Conservation (phyloP, 2,888 invertebrate genomes). For the Polydrusus pterygomalis region DNA sequence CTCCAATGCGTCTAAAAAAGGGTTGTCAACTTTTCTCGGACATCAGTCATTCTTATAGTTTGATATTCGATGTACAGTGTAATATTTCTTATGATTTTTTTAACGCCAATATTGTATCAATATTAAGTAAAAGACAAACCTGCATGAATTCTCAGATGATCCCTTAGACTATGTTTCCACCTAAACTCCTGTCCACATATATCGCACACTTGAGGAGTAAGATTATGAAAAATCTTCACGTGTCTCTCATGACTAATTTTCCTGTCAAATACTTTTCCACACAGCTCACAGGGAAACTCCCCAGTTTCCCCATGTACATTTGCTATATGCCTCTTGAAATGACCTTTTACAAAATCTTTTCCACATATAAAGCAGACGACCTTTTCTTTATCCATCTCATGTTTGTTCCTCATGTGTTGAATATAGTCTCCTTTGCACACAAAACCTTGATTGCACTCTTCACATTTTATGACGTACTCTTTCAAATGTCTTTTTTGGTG, state of each 20-base stretch:
- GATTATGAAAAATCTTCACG: conserved; percentile 39
- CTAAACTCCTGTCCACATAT: conserved; percentile 74
- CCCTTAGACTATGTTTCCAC: conserved; percentile 63
- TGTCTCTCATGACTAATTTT: conserved; percentile 48
- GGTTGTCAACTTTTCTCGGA: no score
- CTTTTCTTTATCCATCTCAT: conserved; percentile 31
- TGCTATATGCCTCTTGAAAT: conserved; percentile 40
- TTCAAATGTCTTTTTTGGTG: conserved; percentile 75
- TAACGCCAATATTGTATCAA: no score
- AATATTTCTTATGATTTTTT: no score
- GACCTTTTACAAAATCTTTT: conserved; percentile 72
- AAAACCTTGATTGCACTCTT: conserved; percentile 62
- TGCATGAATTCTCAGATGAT: conserved; percentile 63
- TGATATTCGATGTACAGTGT: no score
- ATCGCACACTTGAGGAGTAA: conserved; percentile 67
- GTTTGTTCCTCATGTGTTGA: conserved; percentile 58
- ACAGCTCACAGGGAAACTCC: conserved; percentile 57
- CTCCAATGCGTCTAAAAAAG: no score
- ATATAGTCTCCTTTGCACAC: conserved; percentile 63
- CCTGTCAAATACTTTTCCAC: conserved; percentile 59
- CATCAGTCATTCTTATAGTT: no score
- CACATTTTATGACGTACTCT: conserved; percentile 74
- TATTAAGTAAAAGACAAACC: conserved; percentile 57
- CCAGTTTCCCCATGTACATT: conserved; percentile 43
- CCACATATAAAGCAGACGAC: conserved; percentile 74